Conservation (phyloP, 1,140 invertebrate genomes). For the Sarcophaga bullata region DNA sequence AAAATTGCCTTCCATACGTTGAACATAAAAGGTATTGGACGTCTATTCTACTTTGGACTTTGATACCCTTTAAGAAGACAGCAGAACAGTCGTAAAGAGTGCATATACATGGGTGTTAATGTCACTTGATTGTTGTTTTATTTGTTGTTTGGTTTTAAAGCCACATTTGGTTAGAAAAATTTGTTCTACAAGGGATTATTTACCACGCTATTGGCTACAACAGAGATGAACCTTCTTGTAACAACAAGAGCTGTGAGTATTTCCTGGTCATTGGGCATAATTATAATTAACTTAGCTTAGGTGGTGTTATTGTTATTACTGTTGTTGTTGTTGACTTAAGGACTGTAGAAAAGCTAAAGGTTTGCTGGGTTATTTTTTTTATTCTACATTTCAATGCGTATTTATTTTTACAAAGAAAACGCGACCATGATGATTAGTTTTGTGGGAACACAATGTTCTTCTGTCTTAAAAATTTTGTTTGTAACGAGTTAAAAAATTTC, state of each 20-base stretch:
- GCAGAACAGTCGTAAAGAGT: not conserved
- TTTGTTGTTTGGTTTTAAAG: not conserved
- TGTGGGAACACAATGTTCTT: too few species aligned
- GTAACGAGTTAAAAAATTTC: too few species aligned
- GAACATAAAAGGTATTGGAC: not conserved
- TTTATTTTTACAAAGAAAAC: too few species aligned
- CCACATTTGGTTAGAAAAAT: not conserved
- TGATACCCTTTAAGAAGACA: slow-evolving; percentile 25
- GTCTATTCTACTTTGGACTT: not conserved
- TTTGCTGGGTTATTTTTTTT: too few species aligned
- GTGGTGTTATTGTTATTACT: not conserved
- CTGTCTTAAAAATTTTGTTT: too few species aligned
- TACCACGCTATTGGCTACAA: not conserved
- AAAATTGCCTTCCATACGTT: not conserved
- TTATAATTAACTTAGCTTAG: not conserved
- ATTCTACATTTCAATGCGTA: too few species aligned
- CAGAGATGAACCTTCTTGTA: too few species aligned
- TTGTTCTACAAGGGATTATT: not conserved
- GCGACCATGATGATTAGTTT: too few species aligned
- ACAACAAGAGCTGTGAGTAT: not conserved
- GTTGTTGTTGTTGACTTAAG: too few species aligned
- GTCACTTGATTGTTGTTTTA: not conserved
- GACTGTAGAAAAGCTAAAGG: too few species aligned
- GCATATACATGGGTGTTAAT: slow-evolving; percentile 19
- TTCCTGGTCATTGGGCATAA: not conserved